phyloP scores from a whole-genome alignment of 2,888 invertebrate species.

The Leistus spinibarbis region DNA sequence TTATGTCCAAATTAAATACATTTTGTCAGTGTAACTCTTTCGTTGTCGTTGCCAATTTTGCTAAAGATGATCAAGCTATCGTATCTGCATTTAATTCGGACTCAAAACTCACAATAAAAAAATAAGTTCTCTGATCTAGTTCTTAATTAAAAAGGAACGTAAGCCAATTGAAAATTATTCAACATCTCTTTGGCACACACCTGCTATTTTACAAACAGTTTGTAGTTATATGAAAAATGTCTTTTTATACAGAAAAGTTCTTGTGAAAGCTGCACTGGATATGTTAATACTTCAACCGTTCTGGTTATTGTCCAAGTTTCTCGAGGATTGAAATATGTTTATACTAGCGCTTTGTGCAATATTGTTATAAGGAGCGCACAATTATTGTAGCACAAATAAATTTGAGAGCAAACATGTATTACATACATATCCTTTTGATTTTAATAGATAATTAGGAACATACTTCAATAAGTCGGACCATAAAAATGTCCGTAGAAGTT shows the following conservation, averaged over 20 bases:
- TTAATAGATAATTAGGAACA: too few species aligned
- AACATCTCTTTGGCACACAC: constrained; percentile 9
- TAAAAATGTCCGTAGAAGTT: too few species aligned
- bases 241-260: background rate
- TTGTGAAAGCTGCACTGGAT: background rate
- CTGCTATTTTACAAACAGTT: background rate
- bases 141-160: background rate
- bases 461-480: too few species aligned
- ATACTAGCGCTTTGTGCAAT: too few species aligned
- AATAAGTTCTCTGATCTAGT: constrained; percentile 19
- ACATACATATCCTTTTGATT: too few species aligned
- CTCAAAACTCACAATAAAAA: constrained; percentile 27
- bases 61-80: background rate
- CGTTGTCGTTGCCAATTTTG: constrained; percentile 21
- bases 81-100: constrained; percentile 21
- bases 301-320: background rate
- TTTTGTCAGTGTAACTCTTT: background rate
- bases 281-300: background rate
- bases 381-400: too few species aligned
- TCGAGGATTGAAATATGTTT: too few species aligned
- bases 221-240: background rate
- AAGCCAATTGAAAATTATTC: constrained; percentile 18
- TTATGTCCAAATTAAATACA: constrained; percentile 18
- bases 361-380: too few species aligned
- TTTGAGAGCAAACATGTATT: too few species aligned